Conservation (phyloP, 2,797 vertebrate species). For the Chaunax sp. region DNA sequence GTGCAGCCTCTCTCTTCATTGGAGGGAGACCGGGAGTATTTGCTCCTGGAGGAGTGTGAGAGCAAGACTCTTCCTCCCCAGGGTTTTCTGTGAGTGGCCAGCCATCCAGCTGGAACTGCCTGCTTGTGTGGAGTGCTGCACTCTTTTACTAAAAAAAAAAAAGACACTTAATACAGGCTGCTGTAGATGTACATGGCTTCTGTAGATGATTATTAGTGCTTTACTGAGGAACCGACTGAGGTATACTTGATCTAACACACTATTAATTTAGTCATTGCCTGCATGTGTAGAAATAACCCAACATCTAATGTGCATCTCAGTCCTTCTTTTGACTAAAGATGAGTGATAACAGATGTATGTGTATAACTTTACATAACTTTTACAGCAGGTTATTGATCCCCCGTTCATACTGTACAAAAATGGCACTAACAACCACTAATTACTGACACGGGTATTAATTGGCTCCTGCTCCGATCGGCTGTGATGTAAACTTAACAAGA, state of each 20-base stretch:
- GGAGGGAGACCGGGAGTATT: conserved; percentile 94
- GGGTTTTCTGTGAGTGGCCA: conserved; percentile 86
- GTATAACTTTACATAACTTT: too few relatives aligned
- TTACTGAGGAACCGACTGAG: conserved; percentile 16
- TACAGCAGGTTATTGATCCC: background rate
- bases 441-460: too few relatives aligned
- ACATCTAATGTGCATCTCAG: too few relatives aligned
- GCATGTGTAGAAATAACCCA: conserved; percentile 38
- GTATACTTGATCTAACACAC: conserved; percentile 11
- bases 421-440: too few relatives aligned
- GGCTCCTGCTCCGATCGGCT: too few relatives aligned
- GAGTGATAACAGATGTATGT: conserved; percentile 5
- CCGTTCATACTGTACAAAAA: too few relatives aligned
- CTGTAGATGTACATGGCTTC: background rate
- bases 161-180: background rate
- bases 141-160: conserved; percentile 2
- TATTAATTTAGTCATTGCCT: conserved; percentile 27
- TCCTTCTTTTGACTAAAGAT: conserved; percentile 13
- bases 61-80: conserved; percentile 90
- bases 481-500: too few relatives aligned
- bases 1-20: conserved; percentile 84
- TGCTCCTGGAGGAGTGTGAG: conserved; percentile 98
- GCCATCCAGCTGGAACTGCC: conserved; percentile 69
- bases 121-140: conserved; percentile 71
- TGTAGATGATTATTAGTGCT: background rate